Base-by-base conservation (phyloP, 2,888 invertebrate species). In the Aphodius sticticus region DNA sequence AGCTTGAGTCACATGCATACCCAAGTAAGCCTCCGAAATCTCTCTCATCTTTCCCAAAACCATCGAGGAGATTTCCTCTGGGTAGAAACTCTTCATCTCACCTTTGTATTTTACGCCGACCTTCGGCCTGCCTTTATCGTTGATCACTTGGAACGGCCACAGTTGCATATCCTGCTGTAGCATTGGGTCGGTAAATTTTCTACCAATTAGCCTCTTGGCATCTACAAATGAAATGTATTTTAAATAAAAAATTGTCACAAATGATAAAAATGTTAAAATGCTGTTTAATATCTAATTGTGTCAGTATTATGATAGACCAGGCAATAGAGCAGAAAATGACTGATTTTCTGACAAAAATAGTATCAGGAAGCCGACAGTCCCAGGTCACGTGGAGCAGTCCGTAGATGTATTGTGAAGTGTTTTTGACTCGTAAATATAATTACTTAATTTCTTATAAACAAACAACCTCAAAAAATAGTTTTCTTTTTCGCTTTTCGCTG, bases 121-220 rank as follows among this genome's bases (percentile, higher is more conserved):
- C 81, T 88, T 89, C 7, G 89, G 90, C 79, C 89, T 89, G 36
- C 89, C 90, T 80, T 88, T 88, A 53, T 89, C 90, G 81, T 89
- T 87, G 3, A 93, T 90, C 26, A 90, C 88, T 84, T 90, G 91
- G 87, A 94, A 94, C 6, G 94, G 93, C 90, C 93, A 94, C 84
- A 90, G 90, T 86, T 93, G 92, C 85, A 93, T 91, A 86, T 94
- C 94, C 76, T 88, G 87, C 86, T 94, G 93, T 0, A 94, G 92
- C 7, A 90, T 87, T n/a, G 91, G 88, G 84, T 94, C 94, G 80
- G 91, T 90, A 88, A 91, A 94, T 82, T 90, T 91, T 80, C 94
- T 89, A 38, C 94, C 94, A 85, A 94, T 93, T 82, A 94, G 86
- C 80, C 94, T 90, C 86, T 94, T 94, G 71, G 92, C 92, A 87